Percentiles rank a stretch among this genome's conserved stretches.
Conservation (phyloP, 1,140 invertebrate species). For the Chymomyza costata region DNA sequence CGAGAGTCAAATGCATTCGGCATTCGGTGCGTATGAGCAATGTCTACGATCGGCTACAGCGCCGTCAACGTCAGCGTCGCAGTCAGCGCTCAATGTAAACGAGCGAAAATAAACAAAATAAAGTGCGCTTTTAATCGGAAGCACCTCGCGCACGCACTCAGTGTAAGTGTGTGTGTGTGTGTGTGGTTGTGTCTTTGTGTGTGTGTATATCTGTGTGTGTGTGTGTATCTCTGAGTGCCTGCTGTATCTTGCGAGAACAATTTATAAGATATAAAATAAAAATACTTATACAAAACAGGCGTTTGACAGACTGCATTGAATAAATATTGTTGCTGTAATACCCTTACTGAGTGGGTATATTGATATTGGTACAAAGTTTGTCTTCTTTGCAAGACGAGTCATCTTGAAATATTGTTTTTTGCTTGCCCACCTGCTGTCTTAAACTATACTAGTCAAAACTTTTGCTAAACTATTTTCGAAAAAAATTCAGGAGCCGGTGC, state of each 20-base stretch:
- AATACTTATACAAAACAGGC: slow-evolving; percentile 10
- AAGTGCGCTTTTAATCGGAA: slow-evolving; percentile 59
- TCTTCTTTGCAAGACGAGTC: too few relatives aligned
- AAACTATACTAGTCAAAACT: too few relatives aligned
- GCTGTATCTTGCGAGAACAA: slow-evolving; percentile 39
- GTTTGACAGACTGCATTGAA: slow-evolving; percentile 45
- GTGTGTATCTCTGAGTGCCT: slow-evolving; percentile 27
- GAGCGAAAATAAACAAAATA: slow-evolving; percentile 17
- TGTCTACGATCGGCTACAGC: slow-evolving; percentile 16
- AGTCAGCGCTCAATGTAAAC: slow-evolving; percentile 31
- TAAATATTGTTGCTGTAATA: slow-evolving; percentile 29
- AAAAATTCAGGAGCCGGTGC: too few relatives aligned
- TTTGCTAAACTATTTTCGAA: too few relatives aligned
- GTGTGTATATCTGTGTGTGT: slow-evolving; percentile 21
- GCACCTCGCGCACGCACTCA: slow-evolving; percentile 35
- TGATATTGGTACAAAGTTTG: too few relatives aligned
- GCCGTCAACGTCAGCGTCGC: slow-evolving; percentile 6
- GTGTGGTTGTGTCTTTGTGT: slow-evolving; percentile 11
- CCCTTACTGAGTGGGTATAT: too few relatives aligned
- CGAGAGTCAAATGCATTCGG: slow-evolving; percentile 3
- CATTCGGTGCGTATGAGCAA: slow-evolving; percentile 46
- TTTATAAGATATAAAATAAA: slow-evolving; percentile 39
- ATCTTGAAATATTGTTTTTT: too few relatives aligned
- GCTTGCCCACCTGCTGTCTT: too few relatives aligned
- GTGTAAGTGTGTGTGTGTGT: slow-evolving; percentile 3